phyloP scores from a whole-genome alignment of 2,797 vertebrate genomes.

The Poecilia picta region DNA sequence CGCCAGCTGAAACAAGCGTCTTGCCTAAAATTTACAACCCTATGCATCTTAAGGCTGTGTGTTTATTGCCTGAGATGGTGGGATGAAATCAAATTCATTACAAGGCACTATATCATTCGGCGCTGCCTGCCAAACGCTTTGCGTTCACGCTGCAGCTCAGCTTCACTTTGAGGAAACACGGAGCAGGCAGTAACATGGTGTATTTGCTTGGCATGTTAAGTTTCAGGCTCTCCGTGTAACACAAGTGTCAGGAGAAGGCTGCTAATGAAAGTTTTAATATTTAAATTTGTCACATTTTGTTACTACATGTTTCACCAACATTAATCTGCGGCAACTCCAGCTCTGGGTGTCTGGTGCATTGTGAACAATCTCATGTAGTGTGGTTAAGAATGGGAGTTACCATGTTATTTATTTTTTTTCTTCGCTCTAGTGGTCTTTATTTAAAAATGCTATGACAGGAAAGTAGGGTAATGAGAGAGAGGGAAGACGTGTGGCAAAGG shows the following conservation, averaged over 20 bases:
- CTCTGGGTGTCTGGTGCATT: slow-evolving; percentile 28
- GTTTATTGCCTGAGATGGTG: slow-evolving; percentile 74
- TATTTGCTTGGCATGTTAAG: slow-evolving; percentile 57
- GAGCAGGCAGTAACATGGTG: slow-evolving; percentile 30
- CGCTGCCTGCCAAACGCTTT: slow-evolving; percentile 63
- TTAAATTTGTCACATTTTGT: slow-evolving; percentile 63
- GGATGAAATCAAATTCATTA: slow-evolving; percentile 78
- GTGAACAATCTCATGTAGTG: slow-evolving; percentile 39
- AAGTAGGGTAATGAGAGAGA: too few relatives aligned
- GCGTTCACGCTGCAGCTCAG: slow-evolving; percentile 45
- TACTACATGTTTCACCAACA: slow-evolving; percentile 54
- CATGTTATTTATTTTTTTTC: slow-evolving; percentile 29
- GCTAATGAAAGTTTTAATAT: slow-evolving; percentile 47
- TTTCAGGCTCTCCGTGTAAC: slow-evolving; percentile 41
- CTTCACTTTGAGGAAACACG: slow-evolving; percentile 43
- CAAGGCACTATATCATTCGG: slow-evolving; percentile 70
- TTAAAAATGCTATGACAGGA: too few relatives aligned
- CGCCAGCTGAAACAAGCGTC: slow-evolving; percentile 28
- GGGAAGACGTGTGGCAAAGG: too few relatives aligned
- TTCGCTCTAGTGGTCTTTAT: too few relatives aligned
- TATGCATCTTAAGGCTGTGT: slow-evolving; percentile 67
- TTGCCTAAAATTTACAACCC: slow-evolving; percentile 63
- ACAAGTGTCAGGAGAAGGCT: slow-evolving; percentile 41
- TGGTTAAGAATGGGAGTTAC: slow-evolving; percentile 57
- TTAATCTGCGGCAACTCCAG: slow-evolving; percentile 35